Conservation (phyloP, 1,140 invertebrate genomes). For the Rhyacophila brunnea region DNA sequence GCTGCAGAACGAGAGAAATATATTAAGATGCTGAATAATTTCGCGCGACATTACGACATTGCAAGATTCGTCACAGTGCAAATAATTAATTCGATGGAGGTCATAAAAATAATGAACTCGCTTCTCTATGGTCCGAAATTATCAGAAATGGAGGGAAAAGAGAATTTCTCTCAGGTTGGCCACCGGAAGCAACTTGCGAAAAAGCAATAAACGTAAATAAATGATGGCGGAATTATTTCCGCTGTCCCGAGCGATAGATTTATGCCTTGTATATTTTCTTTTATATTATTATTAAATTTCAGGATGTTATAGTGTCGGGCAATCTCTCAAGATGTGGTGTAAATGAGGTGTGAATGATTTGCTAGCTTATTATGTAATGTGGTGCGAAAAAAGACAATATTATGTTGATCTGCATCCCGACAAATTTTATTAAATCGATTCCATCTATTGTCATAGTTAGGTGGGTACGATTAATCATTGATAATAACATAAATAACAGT, state of each 20-base stretch:
- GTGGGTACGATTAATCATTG: too few species aligned
- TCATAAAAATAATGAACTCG: slow-evolving; percentile 33
- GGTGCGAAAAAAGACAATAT: too few species aligned
- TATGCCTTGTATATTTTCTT: slow-evolving; percentile 16
- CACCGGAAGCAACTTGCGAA: slow-evolving; percentile 5
- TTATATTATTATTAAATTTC: too few species aligned
- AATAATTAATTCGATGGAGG: slow-evolving; percentile 34
- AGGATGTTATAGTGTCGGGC: too few species aligned
- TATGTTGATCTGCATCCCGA: too few species aligned
- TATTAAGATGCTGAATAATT: background rate
- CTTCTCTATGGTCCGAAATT: slow-evolving; percentile 11
- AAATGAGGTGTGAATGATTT: too few species aligned
- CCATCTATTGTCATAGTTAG: too few species aligned
- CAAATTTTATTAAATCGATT: too few species aligned
- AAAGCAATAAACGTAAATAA: slow-evolving; percentile 37
- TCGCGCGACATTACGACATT: slow-evolving; percentile 9
- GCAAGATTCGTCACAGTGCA: slow-evolving; percentile 16
- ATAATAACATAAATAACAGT: too few species aligned
- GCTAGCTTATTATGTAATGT: too few species aligned
- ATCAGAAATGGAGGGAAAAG: background rate
- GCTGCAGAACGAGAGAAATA: background rate
- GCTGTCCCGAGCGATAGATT: slow-evolving; percentile 29
- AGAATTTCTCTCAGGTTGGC: slow-evolving; percentile 4
- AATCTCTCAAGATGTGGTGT: too few species aligned
- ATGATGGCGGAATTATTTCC: slow-evolving; percentile 35